Conservation (phyloP, 1,140 invertebrate genomes). For the Melipona quadrifasciata region DNA sequence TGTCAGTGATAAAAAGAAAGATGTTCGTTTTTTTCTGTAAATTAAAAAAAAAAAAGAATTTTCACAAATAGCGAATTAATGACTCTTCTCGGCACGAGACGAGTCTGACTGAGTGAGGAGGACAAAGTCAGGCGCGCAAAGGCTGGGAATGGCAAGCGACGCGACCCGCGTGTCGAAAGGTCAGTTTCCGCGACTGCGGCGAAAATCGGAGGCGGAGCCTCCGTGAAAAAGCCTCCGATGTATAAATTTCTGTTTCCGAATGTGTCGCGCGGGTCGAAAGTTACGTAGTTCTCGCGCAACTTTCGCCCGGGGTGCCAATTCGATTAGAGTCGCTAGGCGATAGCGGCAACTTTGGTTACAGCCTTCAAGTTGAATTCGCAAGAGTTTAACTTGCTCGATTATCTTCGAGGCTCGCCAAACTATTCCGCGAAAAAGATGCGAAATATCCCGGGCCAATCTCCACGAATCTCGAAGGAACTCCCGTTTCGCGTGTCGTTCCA, state of each 20-base stretch:
- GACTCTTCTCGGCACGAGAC: too few species aligned
- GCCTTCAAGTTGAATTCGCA: conserved; percentile 43
- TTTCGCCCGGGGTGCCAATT: conserved; percentile 33
- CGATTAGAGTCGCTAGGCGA: conserved; percentile 41
- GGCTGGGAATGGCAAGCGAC: neutral
- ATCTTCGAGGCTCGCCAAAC: conserved; percentile 49
- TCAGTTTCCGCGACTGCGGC: neutral
- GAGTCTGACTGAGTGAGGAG: too few species aligned
- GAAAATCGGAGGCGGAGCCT: neutral
- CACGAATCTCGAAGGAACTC: too few species aligned
- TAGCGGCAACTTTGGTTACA: conserved; percentile 46
- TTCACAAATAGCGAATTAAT: too few species aligned
- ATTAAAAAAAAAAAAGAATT: too few species aligned
- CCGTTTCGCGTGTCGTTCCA: too few species aligned
- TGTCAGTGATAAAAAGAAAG: too few species aligned
- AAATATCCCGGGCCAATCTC: neutral
- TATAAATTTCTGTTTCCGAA: conserved; percentile 24
- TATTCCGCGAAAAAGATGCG: conserved; percentile 1
- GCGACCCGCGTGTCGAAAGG: neutral
- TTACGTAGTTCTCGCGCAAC: conserved; percentile 16
- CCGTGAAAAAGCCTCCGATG: neutral
- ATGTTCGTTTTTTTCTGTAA: too few species aligned
- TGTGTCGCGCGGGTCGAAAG: conserved; percentile 13
- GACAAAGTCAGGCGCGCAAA: neutral
- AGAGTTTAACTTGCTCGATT: conserved; percentile 51